These are phyloP conservation scores for Augochlora pura DNA, from an alignment of 1,140 invertebrate species.

Conservation along the genomic window DNA sequence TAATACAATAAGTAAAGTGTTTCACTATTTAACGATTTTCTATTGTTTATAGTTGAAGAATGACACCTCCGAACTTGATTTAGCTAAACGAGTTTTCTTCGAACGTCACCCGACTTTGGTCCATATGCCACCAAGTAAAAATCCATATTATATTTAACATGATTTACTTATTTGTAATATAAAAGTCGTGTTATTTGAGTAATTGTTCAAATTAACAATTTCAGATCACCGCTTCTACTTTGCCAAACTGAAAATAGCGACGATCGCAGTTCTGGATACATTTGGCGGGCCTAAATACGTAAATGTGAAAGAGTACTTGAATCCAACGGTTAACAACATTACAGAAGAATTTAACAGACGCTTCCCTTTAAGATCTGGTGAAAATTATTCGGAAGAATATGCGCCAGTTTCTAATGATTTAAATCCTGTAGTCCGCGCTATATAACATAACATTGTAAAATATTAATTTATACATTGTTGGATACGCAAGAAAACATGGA, in stretches of 20 bases:
- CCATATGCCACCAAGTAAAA: conserved; percentile 82
- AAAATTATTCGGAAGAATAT: neutral
- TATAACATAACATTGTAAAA: neutral
- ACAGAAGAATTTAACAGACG: conserved; percentile 24
- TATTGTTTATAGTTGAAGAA: conserved; percentile 80
- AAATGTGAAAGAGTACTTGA: conserved; percentile 82
- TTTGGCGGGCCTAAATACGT: conserved; percentile 88
- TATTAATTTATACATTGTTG: neutral
- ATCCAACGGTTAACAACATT: conserved; percentile 29
- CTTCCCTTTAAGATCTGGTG: neutral
- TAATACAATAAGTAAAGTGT: neutral
- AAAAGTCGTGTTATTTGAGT: neutral
- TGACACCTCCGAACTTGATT: conserved; percentile 77
- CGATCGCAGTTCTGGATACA: conserved; percentile 86
- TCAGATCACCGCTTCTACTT: conserved; percentile 88
- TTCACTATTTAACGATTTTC: neutral
- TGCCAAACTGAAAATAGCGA: conserved; percentile 85
- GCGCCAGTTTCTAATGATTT: neutral
- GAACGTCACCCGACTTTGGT: conserved; percentile 85
- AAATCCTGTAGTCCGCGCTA: conserved; percentile 6
- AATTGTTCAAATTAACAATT: conserved; percentile 49
- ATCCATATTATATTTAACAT: neutral
- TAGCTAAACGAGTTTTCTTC: conserved; percentile 83
- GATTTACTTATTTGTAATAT: neutral
- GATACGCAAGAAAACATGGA: no score